phyloP scores from a whole-genome alignment of 2,113 vertebrate species.

The Erythrolamprus reginae region DNA sequence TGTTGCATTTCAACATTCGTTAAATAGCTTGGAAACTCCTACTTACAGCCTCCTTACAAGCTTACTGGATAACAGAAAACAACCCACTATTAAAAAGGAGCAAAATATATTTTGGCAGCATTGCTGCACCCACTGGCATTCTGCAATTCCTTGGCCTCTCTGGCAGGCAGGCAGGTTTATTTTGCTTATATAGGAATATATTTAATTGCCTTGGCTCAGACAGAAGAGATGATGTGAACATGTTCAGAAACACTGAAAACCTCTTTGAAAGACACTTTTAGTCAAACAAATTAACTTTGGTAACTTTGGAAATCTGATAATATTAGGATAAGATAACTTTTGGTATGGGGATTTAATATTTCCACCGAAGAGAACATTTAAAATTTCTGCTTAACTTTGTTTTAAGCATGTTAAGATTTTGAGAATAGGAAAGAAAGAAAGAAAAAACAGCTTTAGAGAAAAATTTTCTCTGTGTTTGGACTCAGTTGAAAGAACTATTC shows the following conservation, averaged over 20 bases:
- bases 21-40: constrained; percentile 48
- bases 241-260: background rate
- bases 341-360: background rate
- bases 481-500: background rate
- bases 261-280: constrained; percentile 19
- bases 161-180: background rate
- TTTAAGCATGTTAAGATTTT: background rate
- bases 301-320: background rate
- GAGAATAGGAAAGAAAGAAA: background rate
- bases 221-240: background rate
- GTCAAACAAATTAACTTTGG: background rate
- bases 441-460: background rate
- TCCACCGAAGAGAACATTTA: background rate
- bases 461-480: background rate
- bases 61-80: constrained; percentile 45
- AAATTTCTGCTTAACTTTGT: background rate
- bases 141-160: fast-evolving
- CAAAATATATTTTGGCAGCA: background rate
- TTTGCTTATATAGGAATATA: background rate
- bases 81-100: background rate
- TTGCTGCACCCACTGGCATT: background rate
- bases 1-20: constrained; percentile 55
- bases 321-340: background rate
- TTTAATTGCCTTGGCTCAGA: background rate
- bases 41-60: constrained; percentile 52